phyloP scores from a whole-genome alignment of 2,888 invertebrate species.

The Escarpia spicata region DNA sequence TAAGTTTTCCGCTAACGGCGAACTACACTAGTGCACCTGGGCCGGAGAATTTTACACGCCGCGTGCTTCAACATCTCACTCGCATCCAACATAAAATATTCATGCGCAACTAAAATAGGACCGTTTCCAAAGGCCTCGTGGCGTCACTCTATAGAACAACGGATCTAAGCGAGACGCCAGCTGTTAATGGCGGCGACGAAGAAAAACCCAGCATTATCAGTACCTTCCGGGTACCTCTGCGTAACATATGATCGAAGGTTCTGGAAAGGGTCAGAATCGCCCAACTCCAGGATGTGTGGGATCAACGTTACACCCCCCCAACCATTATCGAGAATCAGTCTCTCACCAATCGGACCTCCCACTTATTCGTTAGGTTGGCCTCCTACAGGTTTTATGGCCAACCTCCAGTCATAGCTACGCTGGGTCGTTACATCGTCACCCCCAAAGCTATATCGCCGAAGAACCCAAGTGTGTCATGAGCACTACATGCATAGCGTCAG shows the following conservation, averaged over 20 bases:
- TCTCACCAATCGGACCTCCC: no score
- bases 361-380: no score
- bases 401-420: no score
- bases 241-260: neutral
- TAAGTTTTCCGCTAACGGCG: neutral
- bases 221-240: neutral
- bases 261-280: no score
- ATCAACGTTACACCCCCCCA: no score
- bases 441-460: no score
- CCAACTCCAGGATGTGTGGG: no score
- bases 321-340: no score
- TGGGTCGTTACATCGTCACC: no score
- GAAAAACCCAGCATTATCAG: neutral
- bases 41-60: neutral
- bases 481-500: no score
- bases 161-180: neutral
- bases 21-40: neutral
- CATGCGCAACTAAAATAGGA: neutral
- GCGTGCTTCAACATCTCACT: neutral
- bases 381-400: no score
- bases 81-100: neutral
- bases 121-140: neutral
- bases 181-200: neutral
- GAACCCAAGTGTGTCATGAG: no score
- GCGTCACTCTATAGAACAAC: slow-evolving; percentile 1